phyloP scores from a whole-genome alignment of 1,140 invertebrate species.

The Tribolium madens region DNA sequence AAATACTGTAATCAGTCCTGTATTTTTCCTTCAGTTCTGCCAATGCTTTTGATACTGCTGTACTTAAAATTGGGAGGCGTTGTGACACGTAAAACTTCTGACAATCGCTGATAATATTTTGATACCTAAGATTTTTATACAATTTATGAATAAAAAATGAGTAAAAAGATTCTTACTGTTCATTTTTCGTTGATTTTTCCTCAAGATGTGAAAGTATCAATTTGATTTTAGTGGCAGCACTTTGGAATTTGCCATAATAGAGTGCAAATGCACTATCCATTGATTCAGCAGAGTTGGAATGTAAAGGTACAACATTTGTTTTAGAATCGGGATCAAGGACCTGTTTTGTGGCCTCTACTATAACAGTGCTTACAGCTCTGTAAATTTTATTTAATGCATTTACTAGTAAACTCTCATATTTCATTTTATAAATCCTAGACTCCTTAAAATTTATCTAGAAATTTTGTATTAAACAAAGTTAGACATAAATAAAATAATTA shows the following conservation, averaged over 20 bases:
- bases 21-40: constrained; percentile 77
- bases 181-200: constrained; percentile 75
- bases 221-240: constrained; percentile 85
- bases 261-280: constrained; percentile 87
- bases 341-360: constrained; percentile 79
- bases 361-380: constrained; percentile 59
- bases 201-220: constrained; percentile 87
- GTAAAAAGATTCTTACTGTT: constrained; percentile 68
- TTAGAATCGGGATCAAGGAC: constrained; percentile 67
- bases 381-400: constrained; percentile 73
- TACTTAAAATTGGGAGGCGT: constrained; percentile 78
- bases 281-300: constrained; percentile 57
- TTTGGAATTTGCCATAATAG: constrained; percentile 95
- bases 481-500: constrained; percentile 68
- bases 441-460: constrained; percentile 79
- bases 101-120: constrained; percentile 82
- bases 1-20: constrained; percentile 87
- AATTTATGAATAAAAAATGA: background rate
- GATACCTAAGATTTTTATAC: constrained; percentile 74
- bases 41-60: constrained; percentile 83
- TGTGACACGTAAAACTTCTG: constrained; percentile 88
- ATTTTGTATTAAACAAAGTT: constrained; percentile 5
- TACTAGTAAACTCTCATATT: constrained; percentile 83
- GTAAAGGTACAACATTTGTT: constrained; percentile 65
- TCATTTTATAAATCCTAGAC: constrained; percentile 83